These are phyloP conservation scores for Eupithecia dodoneata DNA, from an alignment of 2,888 invertebrate genomes.

Conservation along the genomic window DNA sequence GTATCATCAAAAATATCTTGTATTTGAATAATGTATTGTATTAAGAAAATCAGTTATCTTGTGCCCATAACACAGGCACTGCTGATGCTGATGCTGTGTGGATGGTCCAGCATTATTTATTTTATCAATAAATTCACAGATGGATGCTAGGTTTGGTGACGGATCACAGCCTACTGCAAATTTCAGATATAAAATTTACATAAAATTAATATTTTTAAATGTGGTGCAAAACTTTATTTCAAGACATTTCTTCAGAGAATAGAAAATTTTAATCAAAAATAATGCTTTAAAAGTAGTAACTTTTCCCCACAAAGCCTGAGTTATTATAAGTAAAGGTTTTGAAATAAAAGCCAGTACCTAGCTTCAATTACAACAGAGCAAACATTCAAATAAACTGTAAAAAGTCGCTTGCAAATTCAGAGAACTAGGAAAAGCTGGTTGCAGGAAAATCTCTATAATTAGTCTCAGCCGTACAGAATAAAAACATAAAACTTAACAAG, in stretches of 20 bases:
- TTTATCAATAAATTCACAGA: too few species aligned
- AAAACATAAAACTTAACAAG: conserved; percentile 68
- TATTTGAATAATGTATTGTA: too few species aligned
- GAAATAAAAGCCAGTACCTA: conserved; percentile 21
- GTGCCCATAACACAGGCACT: too few species aligned
- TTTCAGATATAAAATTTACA: background rate
- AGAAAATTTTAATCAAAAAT: background rate
- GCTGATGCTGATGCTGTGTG: too few species aligned
- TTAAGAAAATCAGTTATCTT: too few species aligned
- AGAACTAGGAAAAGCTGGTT: conserved; percentile 34
- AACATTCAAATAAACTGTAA: conserved; percentile 36
- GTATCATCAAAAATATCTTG: too few species aligned
- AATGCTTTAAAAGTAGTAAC: background rate
- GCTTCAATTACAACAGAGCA: conserved; percentile 22
- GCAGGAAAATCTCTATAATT: conserved; percentile 43
- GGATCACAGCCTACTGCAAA: background rate
- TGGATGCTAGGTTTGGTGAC: background rate
- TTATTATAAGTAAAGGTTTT: background rate
- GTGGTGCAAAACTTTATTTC: background rate
- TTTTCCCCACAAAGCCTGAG: background rate
- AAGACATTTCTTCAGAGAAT: background rate
- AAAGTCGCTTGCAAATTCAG: conserved; percentile 31
- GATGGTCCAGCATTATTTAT: too few species aligned
- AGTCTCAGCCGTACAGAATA: conserved; percentile 44
- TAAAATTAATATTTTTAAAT: background rate